Percentiles rank a stretch among this genome's conserved stretches.
Conservation (phyloP, 2,113 vertebrate genomes). For the Callipepla squamata region DNA sequence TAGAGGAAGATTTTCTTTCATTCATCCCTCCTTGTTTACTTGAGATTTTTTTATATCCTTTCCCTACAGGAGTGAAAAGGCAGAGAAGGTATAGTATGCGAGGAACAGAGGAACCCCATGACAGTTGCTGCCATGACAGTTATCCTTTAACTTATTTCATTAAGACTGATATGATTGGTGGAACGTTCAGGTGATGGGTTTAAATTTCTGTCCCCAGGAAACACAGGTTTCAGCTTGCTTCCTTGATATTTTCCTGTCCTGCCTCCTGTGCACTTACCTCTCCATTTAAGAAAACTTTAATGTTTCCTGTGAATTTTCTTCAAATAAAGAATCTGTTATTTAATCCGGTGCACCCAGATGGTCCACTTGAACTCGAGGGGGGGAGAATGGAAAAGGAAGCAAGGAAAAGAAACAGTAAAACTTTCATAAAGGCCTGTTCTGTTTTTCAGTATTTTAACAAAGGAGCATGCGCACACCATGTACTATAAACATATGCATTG, state of each 20-base stretch:
- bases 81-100: too few species aligned
- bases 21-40: background rate
- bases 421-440: conserved; percentile 17
- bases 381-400: background rate
- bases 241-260: background rate
- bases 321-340: conserved; percentile 38
- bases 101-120: background rate
- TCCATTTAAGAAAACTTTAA: background rate
- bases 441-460: conserved; percentile 34
- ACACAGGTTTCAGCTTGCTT: background rate
- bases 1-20: background rate
- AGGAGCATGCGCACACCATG: background rate
- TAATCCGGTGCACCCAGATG: conserved; percentile 31
- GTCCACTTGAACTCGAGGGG: background rate
- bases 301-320: conserved; percentile 37
- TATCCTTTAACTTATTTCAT: background rate
- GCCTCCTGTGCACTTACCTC: background rate
- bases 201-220: background rate
- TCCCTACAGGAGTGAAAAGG: background rate
- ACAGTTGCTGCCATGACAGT: accelerated
- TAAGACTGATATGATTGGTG: background rate
- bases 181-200: background rate
- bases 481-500: conserved; percentile 10
- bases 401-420: conserved; percentile 25
- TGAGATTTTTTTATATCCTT: background rate